Evolutionary conservation across 2,797 vertebrate species (phyloP).

Genomic region (Rachycentron canadum): DNA sequence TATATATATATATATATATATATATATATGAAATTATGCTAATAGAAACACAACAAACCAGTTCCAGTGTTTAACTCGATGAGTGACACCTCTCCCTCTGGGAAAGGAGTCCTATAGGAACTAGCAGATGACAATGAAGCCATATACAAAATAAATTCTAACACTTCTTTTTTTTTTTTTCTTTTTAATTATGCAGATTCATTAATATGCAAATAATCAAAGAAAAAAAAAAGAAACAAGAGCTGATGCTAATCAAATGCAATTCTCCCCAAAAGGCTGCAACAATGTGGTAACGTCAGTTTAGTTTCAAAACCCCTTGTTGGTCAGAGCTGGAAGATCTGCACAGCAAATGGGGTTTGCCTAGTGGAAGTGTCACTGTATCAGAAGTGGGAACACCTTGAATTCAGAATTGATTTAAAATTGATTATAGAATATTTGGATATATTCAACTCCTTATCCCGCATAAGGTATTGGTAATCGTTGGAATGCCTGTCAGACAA

Average conservation of each 20-base stretch:
- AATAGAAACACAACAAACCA: background rate
- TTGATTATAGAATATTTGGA: conserved; percentile 32
- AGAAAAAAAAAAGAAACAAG: conserved; percentile 10
- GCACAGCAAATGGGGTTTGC: background rate
- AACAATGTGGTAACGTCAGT: conserved; percentile 6
- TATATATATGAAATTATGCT: no score
- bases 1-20: no score
- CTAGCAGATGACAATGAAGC: conserved; percentile 38
- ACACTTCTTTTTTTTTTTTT: conserved; percentile 1
- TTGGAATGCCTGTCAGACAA: conserved; percentile 45
- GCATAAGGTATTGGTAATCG: conserved; percentile 30
- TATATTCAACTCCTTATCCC: conserved; percentile 13
- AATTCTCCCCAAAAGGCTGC: conserved; percentile 28
- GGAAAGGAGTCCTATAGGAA: conserved; percentile 33
- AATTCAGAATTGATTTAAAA: conserved; percentile 43
- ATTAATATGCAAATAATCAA: conserved; percentile 54
- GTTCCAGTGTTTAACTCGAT: conserved; percentile 32
- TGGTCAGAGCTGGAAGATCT: conserved; percentile 24
- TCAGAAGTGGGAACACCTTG: conserved; percentile 6
- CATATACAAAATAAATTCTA: conserved; percentile 16
- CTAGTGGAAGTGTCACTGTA: background rate
- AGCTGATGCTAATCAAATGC: conserved; percentile 61
- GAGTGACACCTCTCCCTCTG: conserved; percentile 45
- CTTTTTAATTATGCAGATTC: conserved; percentile 54
- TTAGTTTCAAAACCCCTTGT: background rate